Percentiles rank a stretch among this genome's conserved stretches.
Evolutionary conservation across 2,113 vertebrate genomes (phyloP).

Genomic region (Forbesichthys agassizii): DNA sequence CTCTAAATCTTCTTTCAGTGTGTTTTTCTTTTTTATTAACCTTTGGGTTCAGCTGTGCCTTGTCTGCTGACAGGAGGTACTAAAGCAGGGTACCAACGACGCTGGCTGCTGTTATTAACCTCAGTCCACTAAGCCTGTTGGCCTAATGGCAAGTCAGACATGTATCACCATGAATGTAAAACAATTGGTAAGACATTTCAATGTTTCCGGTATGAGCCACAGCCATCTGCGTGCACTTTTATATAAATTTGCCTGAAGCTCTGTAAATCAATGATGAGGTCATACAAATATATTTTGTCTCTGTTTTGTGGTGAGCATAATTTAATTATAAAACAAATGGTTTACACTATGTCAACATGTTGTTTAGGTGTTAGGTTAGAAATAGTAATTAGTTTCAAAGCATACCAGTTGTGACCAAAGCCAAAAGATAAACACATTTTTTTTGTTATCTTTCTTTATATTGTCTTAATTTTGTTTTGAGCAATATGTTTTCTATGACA

Average conservation of each 20-base stretch:
- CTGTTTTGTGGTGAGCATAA: not conserved
- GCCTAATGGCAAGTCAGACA: slow-evolving; percentile 42
- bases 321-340: not conserved
- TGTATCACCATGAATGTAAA: slow-evolving; percentile 17
- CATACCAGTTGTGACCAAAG: not conserved
- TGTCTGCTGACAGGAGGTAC: slow-evolving; percentile 53
- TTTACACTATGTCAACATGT: not conserved
- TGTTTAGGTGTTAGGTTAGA: too few species aligned
- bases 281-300: not conserved
- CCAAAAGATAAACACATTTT: not conserved
- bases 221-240: slow-evolving; percentile 3
- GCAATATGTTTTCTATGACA: slow-evolving; percentile 53
- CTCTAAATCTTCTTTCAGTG: slow-evolving; percentile 14
- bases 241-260: slow-evolving; percentile 2
- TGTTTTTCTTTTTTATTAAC: slow-evolving; percentile 29
- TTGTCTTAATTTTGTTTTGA: slow-evolving; percentile 59
- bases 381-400: not conserved
- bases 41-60: slow-evolving; percentile 64
- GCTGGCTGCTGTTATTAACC: slow-evolving; percentile 42
- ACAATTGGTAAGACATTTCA: not conserved
- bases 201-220: slow-evolving; percentile 17
- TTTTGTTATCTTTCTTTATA: slow-evolving; percentile 41
- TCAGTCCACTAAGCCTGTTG: slow-evolving; percentile 45
- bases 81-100: slow-evolving; percentile 33
- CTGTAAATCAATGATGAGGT: not conserved